Evolutionary conservation across 2,797 vertebrate genomes (phyloP).

Genomic region (Alectoris magna): DNA sequence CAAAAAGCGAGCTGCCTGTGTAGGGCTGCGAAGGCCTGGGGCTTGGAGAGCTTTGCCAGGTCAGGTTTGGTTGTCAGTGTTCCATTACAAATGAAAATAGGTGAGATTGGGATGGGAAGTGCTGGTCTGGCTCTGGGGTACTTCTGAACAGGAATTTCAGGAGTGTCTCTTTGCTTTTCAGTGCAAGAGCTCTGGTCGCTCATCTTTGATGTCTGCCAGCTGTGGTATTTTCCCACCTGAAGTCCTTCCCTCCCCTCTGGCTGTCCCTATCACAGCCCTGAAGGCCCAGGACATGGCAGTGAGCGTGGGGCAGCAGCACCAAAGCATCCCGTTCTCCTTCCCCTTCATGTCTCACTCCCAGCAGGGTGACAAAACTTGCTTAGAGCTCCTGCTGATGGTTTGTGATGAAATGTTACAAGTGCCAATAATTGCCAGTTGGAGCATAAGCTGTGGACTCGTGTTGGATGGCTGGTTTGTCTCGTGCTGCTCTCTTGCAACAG

Average conservation of each 20-base stretch:
- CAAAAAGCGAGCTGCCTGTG: not conserved
- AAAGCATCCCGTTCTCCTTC: not conserved
- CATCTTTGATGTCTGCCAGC: conserved; percentile 58
- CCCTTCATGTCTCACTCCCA: not conserved
- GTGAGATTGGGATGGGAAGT: conserved; percentile 59
- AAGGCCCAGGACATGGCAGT: not conserved
- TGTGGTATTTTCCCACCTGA: conserved; percentile 51
- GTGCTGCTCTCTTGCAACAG: not conserved
- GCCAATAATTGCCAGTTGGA: conserved; percentile 25
- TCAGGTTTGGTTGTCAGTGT: conserved; percentile 37
- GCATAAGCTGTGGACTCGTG: not conserved
- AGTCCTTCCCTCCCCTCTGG: conserved; percentile 46
- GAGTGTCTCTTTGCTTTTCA: conserved; percentile 55
- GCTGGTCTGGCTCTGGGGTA: conserved; percentile 54
- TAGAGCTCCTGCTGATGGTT: not conserved
- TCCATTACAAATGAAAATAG: conserved; percentile 57
- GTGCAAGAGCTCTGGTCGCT: conserved; percentile 49
- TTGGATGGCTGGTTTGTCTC: not conserved
- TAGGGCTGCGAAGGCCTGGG: not conserved
- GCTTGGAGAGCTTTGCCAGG: conserved; percentile 7
- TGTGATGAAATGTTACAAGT: conserved; percentile 25
- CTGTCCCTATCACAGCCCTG: not conserved
- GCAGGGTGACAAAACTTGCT: not conserved
- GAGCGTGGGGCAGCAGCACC: not conserved
- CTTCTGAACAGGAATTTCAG: conserved; percentile 66